These are phyloP conservation scores for Alca torda DNA, from an alignment of 2,797 vertebrate species.

Conservation along the genomic window DNA sequence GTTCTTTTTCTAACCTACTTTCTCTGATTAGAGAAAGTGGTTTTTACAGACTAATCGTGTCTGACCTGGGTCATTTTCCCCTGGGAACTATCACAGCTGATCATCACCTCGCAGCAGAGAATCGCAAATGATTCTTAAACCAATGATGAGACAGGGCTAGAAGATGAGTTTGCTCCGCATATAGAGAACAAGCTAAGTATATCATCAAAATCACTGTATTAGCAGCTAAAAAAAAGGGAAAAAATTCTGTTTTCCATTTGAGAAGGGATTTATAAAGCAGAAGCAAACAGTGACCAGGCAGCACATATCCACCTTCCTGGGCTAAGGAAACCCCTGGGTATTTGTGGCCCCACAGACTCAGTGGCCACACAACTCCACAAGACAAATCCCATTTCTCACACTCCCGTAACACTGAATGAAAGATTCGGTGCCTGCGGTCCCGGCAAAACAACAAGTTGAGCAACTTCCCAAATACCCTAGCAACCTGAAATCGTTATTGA, in stretches of 20 bases:
- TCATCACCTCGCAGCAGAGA: background rate
- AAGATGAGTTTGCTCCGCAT: background rate
- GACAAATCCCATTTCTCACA: background rate
- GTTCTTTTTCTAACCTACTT: slow-evolving; percentile 7
- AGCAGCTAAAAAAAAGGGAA: background rate
- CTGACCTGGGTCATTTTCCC: background rate
- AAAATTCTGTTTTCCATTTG: background rate
- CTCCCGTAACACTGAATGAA: background rate
- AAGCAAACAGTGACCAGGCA: background rate
- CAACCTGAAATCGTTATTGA: background rate
- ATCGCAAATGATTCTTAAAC: background rate
- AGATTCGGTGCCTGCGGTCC: background rate
- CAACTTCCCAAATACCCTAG: background rate
- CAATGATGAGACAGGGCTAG: background rate
- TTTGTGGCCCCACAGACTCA: background rate
- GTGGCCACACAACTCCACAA: background rate
- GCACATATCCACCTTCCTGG: background rate
- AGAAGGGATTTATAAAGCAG: background rate
- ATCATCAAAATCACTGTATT: background rate
- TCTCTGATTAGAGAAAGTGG: background rate
- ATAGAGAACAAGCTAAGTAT: background rate
- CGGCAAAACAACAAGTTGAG: background rate
- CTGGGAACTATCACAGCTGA: background rate
- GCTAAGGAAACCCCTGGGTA: background rate
- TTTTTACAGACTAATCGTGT: background rate